phyloP scores from a whole-genome alignment of 2,888 invertebrate species.

The Meta bourneti region DNA sequence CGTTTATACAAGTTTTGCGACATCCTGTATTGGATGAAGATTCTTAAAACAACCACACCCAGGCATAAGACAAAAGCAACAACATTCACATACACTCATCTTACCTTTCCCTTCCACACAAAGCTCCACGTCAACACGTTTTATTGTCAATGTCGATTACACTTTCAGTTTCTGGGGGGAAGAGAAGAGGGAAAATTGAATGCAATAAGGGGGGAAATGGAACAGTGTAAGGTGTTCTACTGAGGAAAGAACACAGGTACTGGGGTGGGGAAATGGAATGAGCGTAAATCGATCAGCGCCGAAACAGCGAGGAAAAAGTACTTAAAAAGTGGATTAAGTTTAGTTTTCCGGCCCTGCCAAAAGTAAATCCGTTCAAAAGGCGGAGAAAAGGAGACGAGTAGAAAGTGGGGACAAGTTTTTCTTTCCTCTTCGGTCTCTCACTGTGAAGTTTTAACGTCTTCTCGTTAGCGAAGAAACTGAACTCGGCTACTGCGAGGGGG shows the following conservation, averaged over 20 bases:
- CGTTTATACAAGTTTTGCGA: no score
- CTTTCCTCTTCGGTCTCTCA: not conserved
- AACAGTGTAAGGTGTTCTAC: conserved; percentile 10
- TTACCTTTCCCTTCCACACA: not conserved
- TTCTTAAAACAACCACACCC: not conserved
- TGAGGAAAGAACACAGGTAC: not conserved
- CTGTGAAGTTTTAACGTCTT: conserved; percentile 9
- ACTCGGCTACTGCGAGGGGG: not conserved
- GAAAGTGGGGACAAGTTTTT: conserved; percentile 22
- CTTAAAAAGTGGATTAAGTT: conserved; percentile 67
- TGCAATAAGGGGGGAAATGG: conserved; percentile 25
- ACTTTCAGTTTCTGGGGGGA: conserved; percentile 22
- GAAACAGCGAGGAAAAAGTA: conserved; percentile 43
- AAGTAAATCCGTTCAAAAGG: conserved; percentile 29
- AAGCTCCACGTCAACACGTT: conserved; percentile 62
- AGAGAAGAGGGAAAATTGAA: conserved; percentile 50
- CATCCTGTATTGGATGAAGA: no score
- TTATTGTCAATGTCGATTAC: conserved; percentile 66
- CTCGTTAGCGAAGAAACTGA: not conserved
- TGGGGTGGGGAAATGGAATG: conserved; percentile 48
- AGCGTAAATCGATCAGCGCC: conserved; percentile 57
- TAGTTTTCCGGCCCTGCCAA: not conserved
- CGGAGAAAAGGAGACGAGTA: not conserved
- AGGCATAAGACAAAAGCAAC: not conserved
- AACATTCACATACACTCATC: not conserved